Evolutionary conservation across 2,113 vertebrate species (phyloP).

Genomic region (Nesoenas mayeri): DNA sequence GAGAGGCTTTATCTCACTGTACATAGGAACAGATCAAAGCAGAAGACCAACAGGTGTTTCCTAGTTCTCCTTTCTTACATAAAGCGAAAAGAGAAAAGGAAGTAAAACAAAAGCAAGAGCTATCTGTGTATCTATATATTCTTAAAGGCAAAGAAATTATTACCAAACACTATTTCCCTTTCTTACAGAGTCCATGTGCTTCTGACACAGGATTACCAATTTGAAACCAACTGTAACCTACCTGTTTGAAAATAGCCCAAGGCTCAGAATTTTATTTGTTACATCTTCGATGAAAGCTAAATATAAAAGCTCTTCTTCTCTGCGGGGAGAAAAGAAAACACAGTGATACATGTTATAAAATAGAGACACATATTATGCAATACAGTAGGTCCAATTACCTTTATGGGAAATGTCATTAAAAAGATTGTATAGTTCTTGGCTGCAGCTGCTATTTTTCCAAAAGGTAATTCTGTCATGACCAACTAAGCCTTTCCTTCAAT

Average conservation of each 20-base stretch:
- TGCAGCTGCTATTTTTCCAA: not conserved
- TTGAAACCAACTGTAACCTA: conserved; percentile 43
- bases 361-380: not conserved
- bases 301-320: conserved; percentile 90
- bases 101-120: not conserved
- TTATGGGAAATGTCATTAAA: not conserved
- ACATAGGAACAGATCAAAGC: not conserved
- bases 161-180: not conserved
- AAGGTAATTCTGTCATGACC: not conserved
- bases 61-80: not conserved
- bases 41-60: not conserved
- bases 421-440: not conserved
- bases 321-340: conserved; percentile 63
- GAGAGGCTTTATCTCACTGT: not conserved
- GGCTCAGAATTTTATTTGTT: conserved; percentile 90
- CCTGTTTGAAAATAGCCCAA: conserved; percentile 90
- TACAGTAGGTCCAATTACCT: not conserved
- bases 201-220: not conserved
- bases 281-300: conserved; percentile 90
- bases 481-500: not conserved
- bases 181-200: not conserved
- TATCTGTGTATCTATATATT: not conserved
- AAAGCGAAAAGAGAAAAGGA: not conserved
- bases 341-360: not conserved
- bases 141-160: not conserved